A percentile compares a stretch with the other conserved stretches of the same genome.
These are phyloP conservation scores for Festucalex cinctus DNA, from an alignment of 2,113 vertebrate genomes.

Conservation along the genomic window DNA sequence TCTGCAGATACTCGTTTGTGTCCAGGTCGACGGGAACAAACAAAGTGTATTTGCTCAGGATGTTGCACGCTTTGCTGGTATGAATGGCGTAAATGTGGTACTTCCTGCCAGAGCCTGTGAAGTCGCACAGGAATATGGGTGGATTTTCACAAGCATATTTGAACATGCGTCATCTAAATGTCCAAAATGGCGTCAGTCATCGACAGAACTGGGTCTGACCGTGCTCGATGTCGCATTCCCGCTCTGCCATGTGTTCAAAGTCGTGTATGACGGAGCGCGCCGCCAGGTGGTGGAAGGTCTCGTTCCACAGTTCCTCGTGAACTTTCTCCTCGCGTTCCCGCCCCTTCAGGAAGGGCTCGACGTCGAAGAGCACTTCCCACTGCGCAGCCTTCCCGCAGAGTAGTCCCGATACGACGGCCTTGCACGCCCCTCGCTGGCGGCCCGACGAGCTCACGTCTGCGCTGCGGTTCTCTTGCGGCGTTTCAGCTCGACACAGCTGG, in stretches of 20 bases:
- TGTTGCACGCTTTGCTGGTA: constrained; percentile 89
- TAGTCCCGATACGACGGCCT: constrained; percentile 84
- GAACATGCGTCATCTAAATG: too few relatives aligned
- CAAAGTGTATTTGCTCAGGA: constrained; percentile 90
- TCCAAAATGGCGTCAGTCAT: too few relatives aligned
- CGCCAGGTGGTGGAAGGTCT: constrained; percentile 93
- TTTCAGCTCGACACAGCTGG: constrained; percentile 74
- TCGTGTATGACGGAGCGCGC: constrained; percentile 87
- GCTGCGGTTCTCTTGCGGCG: constrained; percentile 51
- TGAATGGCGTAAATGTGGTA: constrained; percentile 85
- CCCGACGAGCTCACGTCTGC: constrained; percentile 30
- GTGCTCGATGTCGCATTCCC: constrained; percentile 87
- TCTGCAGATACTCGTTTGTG: constrained; percentile 82
- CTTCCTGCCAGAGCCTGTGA: constrained; percentile 79
- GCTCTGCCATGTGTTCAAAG: constrained; percentile 86
- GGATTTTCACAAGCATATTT: too few relatives aligned
- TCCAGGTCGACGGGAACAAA: constrained; percentile 87
- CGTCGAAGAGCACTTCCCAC: constrained; percentile 90
- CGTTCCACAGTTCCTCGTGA: constrained; percentile 83
- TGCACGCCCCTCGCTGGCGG: constrained; percentile 71
- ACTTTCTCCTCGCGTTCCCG: constrained; percentile 64
- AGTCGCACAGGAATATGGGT: constrained; percentile 4
- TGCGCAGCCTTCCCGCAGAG: constrained; percentile 73
- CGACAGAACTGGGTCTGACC: constrained; percentile 64
- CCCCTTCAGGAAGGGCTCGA: constrained; percentile 75